A percentile compares a stretch with the other conserved stretches of the same genome.
These are phyloP conservation scores for Cheilosia grossa DNA, from an alignment of 2,888 invertebrate species.

Conservation along the genomic window DNA sequence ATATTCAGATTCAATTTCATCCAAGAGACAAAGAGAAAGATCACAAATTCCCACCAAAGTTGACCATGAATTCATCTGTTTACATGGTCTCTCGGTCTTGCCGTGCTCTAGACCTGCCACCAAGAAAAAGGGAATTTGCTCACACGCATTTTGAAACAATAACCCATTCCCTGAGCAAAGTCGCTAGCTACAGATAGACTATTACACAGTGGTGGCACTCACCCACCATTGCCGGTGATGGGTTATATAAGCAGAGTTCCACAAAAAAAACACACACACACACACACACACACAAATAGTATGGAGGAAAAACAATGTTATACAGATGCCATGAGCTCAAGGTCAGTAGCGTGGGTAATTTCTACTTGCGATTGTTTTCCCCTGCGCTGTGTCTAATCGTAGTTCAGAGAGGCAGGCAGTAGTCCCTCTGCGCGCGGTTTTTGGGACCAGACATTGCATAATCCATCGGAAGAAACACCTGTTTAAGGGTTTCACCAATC, in stretches of 20 bases:
- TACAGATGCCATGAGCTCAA: conserved; percentile 64
- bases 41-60: conserved; percentile 40
- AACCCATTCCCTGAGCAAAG: conserved; percentile 6
- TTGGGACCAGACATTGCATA: conserved; percentile 24
- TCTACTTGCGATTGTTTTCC: conserved; percentile 37
- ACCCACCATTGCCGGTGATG: conserved; percentile 40
- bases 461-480: conserved; percentile 17
- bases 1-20: conserved; percentile 50
- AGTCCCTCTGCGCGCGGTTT: conserved; percentile 13
- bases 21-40: not conserved
- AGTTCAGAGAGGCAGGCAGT: conserved; percentile 1
- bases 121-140: conserved; percentile 49
- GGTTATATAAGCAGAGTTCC: conserved; percentile 29
- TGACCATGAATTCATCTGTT: conserved; percentile 50
- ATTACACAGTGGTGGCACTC: not conserved
- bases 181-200: not conserved
- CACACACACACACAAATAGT: not conserved
- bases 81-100: conserved; percentile 7
- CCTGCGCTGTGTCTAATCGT: conserved; percentile 25
- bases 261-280: conserved; percentile 5
- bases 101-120: conserved; percentile 41
- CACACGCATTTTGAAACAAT: conserved; percentile 53
- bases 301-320: conserved; percentile 23
- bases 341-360: conserved; percentile 69
- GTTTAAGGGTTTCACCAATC: conserved; percentile 12